Base-by-base conservation (phyloP, 2,888 invertebrate genomes). In the Allolobophora icterica region DNA sequence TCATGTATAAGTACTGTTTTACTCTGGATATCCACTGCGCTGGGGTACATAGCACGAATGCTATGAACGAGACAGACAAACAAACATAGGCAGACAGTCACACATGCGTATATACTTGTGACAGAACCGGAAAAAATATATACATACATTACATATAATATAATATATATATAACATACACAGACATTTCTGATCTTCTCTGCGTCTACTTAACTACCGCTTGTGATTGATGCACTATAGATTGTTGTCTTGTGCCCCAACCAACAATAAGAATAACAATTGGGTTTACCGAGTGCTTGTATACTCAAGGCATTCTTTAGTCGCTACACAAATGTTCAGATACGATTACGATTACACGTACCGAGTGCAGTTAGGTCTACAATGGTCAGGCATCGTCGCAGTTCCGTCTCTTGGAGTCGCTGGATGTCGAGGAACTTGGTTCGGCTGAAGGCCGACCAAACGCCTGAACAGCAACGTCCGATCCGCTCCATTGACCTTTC, bases 341-440 rank as follows among this genome's bases (percentile, higher is more conserved):
- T 52, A 24, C 52, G 52, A 52, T 24, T 52, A 71, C 38, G 30
- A 92, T 94, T 92, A 52, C 52, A 24, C 17, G 52, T 92, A 94
- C 94, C 94, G 38, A 94, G 93, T 34, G 94, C 94, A 21, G 94
- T 92, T 24, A 94, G 93, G 90, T 94, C 94, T 15, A 94, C 90
- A 8, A 94, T 92, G 40, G 93, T 93, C 15, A 94, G 93, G 92
- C 94, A 94, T 91, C 94, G 92, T 38, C 92, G 92, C 71, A 94
- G 93, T 87, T 94, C 93, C 0, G 94, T 94, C 52, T 94, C 94
- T 52, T 94, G 92, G 35, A 94, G 91, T 33, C 93, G 93, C 15
- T 93, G 93, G 15, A 93, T 92, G 34, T 94, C 93, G 90, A 94
- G 92, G 13, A 93, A 93, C 92, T 94, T 94, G 91, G 94, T 93